A percentile compares a stretch with the other conserved stretches of the same genome.
These are phyloP conservation scores for Naja naja DNA, from an alignment of 2,113 vertebrate genomes.

Conservation along the genomic window DNA sequence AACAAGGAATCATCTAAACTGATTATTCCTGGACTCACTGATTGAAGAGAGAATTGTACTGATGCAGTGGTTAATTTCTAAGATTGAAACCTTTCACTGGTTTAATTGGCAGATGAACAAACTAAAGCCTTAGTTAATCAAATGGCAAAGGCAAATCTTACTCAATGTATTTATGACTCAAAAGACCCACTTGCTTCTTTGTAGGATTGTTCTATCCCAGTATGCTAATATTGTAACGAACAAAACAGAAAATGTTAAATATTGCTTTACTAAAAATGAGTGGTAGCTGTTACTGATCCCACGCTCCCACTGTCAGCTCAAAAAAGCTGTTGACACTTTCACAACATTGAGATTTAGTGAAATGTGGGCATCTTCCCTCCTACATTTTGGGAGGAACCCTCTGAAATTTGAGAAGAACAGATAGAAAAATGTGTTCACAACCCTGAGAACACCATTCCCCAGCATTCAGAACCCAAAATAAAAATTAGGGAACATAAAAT, in stretches of 20 bases:
- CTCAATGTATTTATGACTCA: not conserved
- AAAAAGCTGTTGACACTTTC: not conserved
- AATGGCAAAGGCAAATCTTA: not conserved
- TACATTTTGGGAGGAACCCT: not conserved
- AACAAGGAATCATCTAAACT: not conserved
- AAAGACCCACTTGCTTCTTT: not conserved
- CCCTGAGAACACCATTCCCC: not conserved
- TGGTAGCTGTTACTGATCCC: not conserved
- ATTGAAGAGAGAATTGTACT: not conserved
- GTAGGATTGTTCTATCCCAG: not conserved
- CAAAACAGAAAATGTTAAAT: not conserved
- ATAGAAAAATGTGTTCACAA: not conserved
- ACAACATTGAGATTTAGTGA: not conserved
- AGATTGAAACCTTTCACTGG: not conserved
- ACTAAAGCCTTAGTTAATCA: not conserved
- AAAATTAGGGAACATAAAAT: not conserved
- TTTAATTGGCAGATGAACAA: constrained; percentile 3
- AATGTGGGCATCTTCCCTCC: not conserved
- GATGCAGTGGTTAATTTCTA: not conserved
- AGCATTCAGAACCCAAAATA: not conserved
- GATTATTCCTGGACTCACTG: not conserved
- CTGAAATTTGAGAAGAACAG: not conserved
- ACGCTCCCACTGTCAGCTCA: not conserved
- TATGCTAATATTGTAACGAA: not conserved
- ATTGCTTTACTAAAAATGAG: not conserved